phyloP scores from a whole-genome alignment of 2,113 vertebrate species.

The Forbesichthys papilliferus region DNA sequence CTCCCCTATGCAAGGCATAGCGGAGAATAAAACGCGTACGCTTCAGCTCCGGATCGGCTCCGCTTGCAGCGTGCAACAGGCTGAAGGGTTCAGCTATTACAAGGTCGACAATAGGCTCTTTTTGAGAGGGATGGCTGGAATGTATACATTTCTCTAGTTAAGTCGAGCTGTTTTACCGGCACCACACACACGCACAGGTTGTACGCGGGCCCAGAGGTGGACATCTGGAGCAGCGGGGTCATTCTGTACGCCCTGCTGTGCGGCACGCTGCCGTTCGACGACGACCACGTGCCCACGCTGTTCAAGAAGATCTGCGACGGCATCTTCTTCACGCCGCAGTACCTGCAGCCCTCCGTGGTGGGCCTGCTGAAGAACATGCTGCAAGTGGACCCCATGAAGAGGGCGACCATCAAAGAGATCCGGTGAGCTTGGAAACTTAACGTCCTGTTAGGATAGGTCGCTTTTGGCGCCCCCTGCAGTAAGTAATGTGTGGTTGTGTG shows the following conservation, averaged over 20 bases:
- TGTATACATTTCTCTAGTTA: too few relatives aligned
- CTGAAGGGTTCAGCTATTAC: too few relatives aligned
- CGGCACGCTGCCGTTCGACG: conserved; percentile 95
- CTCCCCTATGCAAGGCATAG: too few relatives aligned
- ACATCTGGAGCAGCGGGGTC: conserved; percentile 98
- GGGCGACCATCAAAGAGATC: conserved; percentile 96
- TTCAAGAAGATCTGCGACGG: conserved; percentile 99
- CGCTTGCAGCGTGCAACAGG: too few relatives aligned
- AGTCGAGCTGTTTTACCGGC: too few relatives aligned
- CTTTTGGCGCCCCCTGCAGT: too few relatives aligned
- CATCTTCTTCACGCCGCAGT: conserved; percentile 97
- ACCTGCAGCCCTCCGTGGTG: conserved; percentile 89
- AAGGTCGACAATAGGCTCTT: too few relatives aligned
- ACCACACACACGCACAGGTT: conserved; percentile 72
- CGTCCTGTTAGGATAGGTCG: too few relatives aligned
- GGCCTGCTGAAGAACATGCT: conserved; percentile 97
- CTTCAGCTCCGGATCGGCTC: too few relatives aligned
- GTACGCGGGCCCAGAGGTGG: conserved; percentile 97
- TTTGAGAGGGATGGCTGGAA: too few relatives aligned
- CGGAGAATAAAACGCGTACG: too few relatives aligned
- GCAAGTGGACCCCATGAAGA: conserved; percentile 98
- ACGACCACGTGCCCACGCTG: conserved; percentile 97
- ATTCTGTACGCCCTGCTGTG: conserved; percentile 97
- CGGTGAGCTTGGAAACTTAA: conserved; percentile 73
- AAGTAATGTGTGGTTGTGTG: too few relatives aligned